Evolutionary conservation across 2,888 invertebrate genomes (phyloP).

Genomic region (Lissocephala sabroskyi): DNA sequence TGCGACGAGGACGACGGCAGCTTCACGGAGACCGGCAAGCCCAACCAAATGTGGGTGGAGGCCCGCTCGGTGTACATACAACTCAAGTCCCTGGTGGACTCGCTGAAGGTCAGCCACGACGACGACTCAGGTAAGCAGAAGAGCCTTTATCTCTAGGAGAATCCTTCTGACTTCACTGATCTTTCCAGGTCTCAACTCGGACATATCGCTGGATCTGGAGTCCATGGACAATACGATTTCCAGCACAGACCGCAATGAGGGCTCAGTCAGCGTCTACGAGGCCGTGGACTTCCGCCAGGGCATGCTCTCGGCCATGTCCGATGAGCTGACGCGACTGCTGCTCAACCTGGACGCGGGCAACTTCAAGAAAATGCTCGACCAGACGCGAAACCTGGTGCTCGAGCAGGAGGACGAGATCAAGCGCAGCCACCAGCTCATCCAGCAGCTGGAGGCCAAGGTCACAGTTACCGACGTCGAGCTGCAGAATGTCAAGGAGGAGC

Average conservation of each 20-base stretch:
- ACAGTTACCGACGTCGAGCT: constrained; percentile 87
- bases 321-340: constrained; percentile 82
- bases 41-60: constrained; percentile 77
- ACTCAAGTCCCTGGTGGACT: constrained; percentile 81
- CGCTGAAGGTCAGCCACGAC: constrained; percentile 83
- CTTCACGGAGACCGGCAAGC: constrained; percentile 69
- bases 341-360: constrained; percentile 83
- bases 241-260: constrained; percentile 59
- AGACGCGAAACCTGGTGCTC: constrained; percentile 82
- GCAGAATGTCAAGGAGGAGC: constrained; percentile 85
- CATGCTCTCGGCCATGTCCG: constrained; percentile 80
- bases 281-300: constrained; percentile 76
- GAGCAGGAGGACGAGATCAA: constrained; percentile 87
- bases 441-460: constrained; percentile 86
- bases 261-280: constrained; percentile 28
- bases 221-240: constrained; percentile 75
- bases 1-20: constrained; percentile 79
- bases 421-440: constrained; percentile 83
- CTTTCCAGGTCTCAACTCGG: constrained; percentile 78
- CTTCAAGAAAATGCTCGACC: constrained; percentile 83
- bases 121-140: constrained; percentile 79
- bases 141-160: too few relatives aligned
- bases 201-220: constrained; percentile 76
- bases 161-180: too few relatives aligned
- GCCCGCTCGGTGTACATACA: constrained; percentile 83